Evolutionary conservation across 2,113 vertebrate genomes (phyloP), one percentile per base, ranked within the genome.

Genomic region (Peromyscus californicus): DNA sequence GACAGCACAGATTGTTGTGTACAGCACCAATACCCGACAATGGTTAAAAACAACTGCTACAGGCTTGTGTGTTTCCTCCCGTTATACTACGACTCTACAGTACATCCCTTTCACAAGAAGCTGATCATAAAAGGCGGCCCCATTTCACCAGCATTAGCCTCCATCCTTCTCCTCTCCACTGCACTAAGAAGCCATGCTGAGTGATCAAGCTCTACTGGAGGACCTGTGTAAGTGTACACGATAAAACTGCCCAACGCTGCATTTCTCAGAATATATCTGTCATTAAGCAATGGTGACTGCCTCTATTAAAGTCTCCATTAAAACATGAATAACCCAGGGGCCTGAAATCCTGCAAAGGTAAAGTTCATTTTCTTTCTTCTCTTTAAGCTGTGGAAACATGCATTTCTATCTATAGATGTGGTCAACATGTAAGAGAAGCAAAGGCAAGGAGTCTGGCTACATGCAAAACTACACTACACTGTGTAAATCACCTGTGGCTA

Each of bases 381-480:
- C 89, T 80, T 10, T 59, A 72, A 91, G 19, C 45, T 61, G 59
- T 8, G 80, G 61, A 93, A 95, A 92, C 39, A 85, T 51, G 8
- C 51, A 51, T 51, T 51, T 1, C 51, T 51, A 22, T 11, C 51
- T 51, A 22, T 24, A 4, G 15, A n/a, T 15, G 70, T 61, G 85
- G 59, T 7, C 63, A 94, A 75, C 16, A 95, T 36, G 21, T 84
- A 36, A 92, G 75, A 69, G 33, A 94, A 86, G 93, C 17, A 90
- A 42, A 63, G 36, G 31, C 3, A 76, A 84, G 19, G 21, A 31
- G 22, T 48, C 21, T 69, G 2, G 29, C 22, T 89, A 54, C 39
- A 54, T 39, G 39, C 33, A 88, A 89, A 93, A 79, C 51, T 33
- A n/a, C 91, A 91, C 0, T 93, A 17, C 22, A 82, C 26, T 48